Conservation (phyloP, 92 coral and sea anemone species). For the Palythoa grandis region DNA sequence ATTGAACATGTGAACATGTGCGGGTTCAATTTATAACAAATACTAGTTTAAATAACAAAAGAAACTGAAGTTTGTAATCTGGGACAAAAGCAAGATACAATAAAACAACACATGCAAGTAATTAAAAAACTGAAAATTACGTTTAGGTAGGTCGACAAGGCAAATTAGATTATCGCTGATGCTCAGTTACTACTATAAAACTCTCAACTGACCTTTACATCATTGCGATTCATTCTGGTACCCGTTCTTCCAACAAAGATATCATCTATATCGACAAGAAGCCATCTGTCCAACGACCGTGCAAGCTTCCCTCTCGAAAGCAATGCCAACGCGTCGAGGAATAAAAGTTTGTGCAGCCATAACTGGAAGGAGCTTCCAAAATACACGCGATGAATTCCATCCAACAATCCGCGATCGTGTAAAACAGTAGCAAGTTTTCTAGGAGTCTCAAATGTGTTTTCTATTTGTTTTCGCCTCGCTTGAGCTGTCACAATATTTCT, state of each 20-base stretch:
- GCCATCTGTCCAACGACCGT: slow-evolving; percentile 77
- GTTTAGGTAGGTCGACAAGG: not conserved
- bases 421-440: slow-evolving; percentile 64
- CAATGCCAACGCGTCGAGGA: slow-evolving; percentile 75
- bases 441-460: not conserved
- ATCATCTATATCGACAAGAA: slow-evolving; percentile 92
- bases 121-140: not conserved
- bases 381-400: slow-evolving; percentile 84
- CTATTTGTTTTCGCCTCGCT: not conserved
- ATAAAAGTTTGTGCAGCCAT: slow-evolving; percentile 91
- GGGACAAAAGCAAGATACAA: not conserved
- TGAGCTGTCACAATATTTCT: slow-evolving; percentile 32
- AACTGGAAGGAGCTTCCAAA: slow-evolving; percentile 88
- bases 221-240: slow-evolving; percentile 83
- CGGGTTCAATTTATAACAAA: not conserved
- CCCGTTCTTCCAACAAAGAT: slow-evolving; percentile 95
- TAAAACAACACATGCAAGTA: not conserved
- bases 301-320: slow-evolving; percentile 73
- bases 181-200: not conserved
- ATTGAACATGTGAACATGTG: not conserved
- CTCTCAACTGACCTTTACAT: slow-evolving; percentile 71
- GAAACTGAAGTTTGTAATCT: not conserved
- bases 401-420: slow-evolving; percentile 80
- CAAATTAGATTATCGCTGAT: not conserved
- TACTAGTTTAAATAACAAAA: not conserved